Conservation (phyloP, 2,888 invertebrate species). For the Cerceris ruficornis region DNA sequence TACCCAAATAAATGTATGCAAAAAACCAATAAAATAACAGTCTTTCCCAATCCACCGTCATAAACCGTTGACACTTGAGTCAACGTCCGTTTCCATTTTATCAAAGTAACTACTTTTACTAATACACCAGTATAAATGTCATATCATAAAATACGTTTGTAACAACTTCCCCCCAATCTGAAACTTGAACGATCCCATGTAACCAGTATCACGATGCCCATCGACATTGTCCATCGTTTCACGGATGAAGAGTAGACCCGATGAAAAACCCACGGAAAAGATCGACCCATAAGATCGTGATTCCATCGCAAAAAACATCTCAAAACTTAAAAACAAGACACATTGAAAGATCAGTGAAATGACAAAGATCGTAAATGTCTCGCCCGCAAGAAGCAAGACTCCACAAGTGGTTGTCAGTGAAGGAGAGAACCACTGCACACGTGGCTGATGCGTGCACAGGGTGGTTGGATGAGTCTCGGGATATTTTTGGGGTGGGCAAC, state of each 20-base stretch:
- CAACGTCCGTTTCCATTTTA: too few species aligned
- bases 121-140: too few species aligned
- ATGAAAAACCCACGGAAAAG: not conserved
- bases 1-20: too few species aligned
- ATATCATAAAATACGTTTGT: too few species aligned
- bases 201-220: too few species aligned
- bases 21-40: too few species aligned
- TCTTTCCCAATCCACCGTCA: too few species aligned
- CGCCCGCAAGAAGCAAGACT: slow-evolving; percentile 25
- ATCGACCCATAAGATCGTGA: not conserved
- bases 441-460: slow-evolving; percentile 60
- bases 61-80: too few species aligned
- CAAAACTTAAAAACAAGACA: not conserved
- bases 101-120: too few species aligned
- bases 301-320: not conserved
- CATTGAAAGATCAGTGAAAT: not conserved
- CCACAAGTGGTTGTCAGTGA: slow-evolving; percentile 64
- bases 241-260: not conserved
- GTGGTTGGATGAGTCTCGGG: slow-evolving; percentile 69
- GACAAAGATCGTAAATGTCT: not conserved
- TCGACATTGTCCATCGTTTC: too few species aligned
- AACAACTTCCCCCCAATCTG: too few species aligned
- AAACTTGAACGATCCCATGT: too few species aligned
- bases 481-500: slow-evolving; percentile 70
- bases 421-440: slow-evolving; percentile 70